These are phyloP conservation scores for Pimpla rufipes DNA, from an alignment of 2,888 invertebrate genomes.

Conservation along the genomic window DNA sequence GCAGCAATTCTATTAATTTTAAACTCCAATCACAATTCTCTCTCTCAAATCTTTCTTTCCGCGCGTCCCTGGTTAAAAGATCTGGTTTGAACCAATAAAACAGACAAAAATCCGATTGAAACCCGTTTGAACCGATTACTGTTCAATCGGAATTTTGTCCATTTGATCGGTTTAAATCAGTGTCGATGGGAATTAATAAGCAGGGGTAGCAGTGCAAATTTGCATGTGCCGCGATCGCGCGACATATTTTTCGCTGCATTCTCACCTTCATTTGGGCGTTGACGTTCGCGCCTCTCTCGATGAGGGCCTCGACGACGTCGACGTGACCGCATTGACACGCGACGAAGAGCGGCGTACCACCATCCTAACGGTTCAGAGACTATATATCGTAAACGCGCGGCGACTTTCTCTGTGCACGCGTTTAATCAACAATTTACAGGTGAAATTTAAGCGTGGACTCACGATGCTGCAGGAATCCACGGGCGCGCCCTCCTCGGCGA, in stretches of 20 bases:
- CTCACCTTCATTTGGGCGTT: conserved; percentile 94
- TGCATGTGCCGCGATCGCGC: no score
- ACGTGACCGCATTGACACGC: conserved; percentile 96
- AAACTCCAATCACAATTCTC: no score
- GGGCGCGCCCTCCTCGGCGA: conserved; percentile 92
- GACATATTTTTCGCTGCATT: conserved; percentile 24
- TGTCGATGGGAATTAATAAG: no score
- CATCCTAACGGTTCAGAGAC: conserved; percentile 89
- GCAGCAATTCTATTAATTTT: no score
- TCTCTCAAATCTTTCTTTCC: no score
- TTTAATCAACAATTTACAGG: conserved; percentile 5
- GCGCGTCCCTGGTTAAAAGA: no score
- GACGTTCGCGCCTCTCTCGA: conserved; percentile 93
- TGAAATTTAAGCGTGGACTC: conserved; percentile 80
- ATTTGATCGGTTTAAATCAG: no score
- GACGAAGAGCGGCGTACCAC: conserved; percentile 97
- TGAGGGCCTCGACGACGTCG: conserved; percentile 94
- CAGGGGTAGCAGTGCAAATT: no score
- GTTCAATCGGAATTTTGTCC: no score
- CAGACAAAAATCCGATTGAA: no score
- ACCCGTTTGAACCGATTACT: no score
- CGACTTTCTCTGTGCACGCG: not conserved
- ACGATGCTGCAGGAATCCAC: conserved; percentile 93
- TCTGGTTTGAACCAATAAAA: no score
- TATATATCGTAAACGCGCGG: conserved; percentile 1